A percentile compares a stretch with the other conserved stretches of the same genome.
Evolutionary conservation across 2,888 invertebrate genomes (phyloP).

Genomic region (Ormyrus thymus): DNA sequence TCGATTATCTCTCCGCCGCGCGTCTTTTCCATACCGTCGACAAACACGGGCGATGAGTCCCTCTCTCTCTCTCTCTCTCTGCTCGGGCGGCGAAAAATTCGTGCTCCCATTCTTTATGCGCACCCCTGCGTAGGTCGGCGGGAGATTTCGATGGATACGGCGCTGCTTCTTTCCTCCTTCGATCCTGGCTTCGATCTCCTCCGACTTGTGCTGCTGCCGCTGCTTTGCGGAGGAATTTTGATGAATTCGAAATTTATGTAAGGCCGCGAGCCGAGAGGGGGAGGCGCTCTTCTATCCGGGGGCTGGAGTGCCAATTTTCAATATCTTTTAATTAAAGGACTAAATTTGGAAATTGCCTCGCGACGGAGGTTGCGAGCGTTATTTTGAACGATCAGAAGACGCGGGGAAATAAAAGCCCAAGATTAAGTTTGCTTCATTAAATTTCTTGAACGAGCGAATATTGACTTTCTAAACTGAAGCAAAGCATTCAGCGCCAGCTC

Average conservation of each 20-base stretch:
- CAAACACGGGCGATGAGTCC: constrained; percentile 36
- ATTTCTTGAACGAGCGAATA: not conserved
- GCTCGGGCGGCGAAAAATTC: constrained; percentile 2
- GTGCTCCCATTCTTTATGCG: constrained; percentile 26
- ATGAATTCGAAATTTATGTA: constrained; percentile 23
- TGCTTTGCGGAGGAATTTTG: constrained; percentile 19
- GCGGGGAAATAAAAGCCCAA: not conserved
- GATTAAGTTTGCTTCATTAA: not conserved
- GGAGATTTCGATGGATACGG: constrained; percentile 1
- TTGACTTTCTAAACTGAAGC: not conserved
- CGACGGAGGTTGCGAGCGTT: no score
- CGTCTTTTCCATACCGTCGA: constrained; percentile 15
- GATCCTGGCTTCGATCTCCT: not conserved
- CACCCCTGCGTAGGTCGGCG: not conserved
- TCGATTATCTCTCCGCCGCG: constrained; percentile 15
- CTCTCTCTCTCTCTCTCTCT: not conserved
- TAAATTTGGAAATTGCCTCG: not conserved
- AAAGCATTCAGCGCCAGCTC: not conserved
- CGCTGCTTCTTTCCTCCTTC: not conserved
- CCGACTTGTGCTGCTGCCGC: not conserved
- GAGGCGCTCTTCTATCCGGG: not conserved
- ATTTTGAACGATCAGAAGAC: not conserved
- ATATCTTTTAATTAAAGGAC: constrained; percentile 1
- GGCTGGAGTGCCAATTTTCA: no score
- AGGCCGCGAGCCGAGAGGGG: not conserved